A percentile compares a stretch with the other conserved stretches of the same genome.
Evolutionary conservation across 2,797 vertebrate species (phyloP).

Genomic region (Sciurus carolinensis): DNA sequence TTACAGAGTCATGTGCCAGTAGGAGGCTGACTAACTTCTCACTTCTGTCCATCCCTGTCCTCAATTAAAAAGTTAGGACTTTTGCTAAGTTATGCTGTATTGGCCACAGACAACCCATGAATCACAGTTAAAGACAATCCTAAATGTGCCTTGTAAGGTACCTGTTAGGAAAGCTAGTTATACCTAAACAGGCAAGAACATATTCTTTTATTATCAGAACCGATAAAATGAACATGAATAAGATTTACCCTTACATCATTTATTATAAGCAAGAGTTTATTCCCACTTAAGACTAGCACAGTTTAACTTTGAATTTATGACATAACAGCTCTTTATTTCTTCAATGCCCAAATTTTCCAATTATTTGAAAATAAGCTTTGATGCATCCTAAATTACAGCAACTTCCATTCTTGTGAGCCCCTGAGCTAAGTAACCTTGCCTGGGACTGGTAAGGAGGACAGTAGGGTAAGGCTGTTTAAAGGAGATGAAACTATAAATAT

Average conservation of each 20-base stretch:
- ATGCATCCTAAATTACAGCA: not conserved
- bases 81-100: not conserved
- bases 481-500: not conserved
- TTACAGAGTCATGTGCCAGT: not conserved
- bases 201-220: not conserved
- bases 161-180: not conserved
- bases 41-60: not conserved
- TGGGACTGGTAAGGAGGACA: not conserved
- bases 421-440: not conserved
- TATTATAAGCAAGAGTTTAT: not conserved
- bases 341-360: not conserved
- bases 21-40: not conserved
- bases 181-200: not conserved
- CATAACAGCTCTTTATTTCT: not conserved
- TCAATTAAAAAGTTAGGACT: not conserved
- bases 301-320: not conserved
- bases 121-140: not conserved
- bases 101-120: not conserved
- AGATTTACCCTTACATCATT: not conserved
- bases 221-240: not conserved
- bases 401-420: not conserved
- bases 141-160: not conserved
- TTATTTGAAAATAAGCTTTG: conserved; percentile 31
- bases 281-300: not conserved
- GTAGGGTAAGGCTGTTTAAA: not conserved